Evolutionary conservation across 2,888 invertebrate genomes (phyloP).

Genomic region (Syrista parreyssii): DNA sequence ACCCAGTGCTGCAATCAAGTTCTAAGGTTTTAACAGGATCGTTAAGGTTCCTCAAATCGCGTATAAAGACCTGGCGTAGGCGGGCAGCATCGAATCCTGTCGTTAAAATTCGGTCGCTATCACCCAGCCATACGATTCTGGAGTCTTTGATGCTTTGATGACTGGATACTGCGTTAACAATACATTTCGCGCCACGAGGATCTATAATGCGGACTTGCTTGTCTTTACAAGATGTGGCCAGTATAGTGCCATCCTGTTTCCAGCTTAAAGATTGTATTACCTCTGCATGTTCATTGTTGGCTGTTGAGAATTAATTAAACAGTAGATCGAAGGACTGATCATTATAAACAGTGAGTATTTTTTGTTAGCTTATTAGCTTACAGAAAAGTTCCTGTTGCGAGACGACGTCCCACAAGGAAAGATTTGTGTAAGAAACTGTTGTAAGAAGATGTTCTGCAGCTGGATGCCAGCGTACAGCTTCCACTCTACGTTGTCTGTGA

Average conservation of each 20-base stretch:
- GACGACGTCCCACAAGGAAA: conserved; percentile 89
- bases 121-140: conserved; percentile 90
- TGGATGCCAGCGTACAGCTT: conserved; percentile 92
- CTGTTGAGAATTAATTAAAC: conserved; percentile 57
- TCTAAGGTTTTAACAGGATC: conserved; percentile 83
- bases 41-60: conserved; percentile 85
- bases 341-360: not conserved
- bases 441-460: conserved; percentile 90
- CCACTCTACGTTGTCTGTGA: conserved; percentile 86
- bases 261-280: conserved; percentile 91
- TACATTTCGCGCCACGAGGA: conserved; percentile 72
- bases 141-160: conserved; percentile 94
- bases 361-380: conserved; percentile 56
- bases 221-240: conserved; percentile 93
- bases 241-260: conserved; percentile 85
- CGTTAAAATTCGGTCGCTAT: conserved; percentile 83
- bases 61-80: conserved; percentile 87
- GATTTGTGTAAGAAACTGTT: conserved; percentile 83
- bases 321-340: conserved; percentile 5
- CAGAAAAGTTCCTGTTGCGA: conserved; percentile 85
- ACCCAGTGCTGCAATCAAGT: conserved; percentile 88
- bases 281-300: conserved; percentile 82
- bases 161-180: conserved; percentile 75
- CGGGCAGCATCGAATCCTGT: conserved; percentile 92
- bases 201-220: conserved; percentile 88